phyloP scores from a whole-genome alignment of 2,888 invertebrate species.

The Isoperla grammatica region DNA sequence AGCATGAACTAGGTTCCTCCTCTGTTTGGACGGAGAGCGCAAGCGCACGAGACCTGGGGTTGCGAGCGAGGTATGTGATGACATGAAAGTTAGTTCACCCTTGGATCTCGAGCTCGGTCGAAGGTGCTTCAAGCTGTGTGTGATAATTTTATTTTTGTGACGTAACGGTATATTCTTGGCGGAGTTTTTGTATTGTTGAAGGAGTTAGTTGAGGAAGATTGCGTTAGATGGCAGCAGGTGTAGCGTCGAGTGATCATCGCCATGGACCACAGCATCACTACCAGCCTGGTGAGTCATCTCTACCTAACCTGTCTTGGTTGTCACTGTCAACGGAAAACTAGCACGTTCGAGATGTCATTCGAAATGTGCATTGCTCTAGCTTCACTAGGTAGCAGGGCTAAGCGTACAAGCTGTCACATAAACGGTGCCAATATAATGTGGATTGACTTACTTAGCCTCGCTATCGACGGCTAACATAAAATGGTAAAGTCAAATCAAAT shows the following conservation, averaged over 20 bases:
- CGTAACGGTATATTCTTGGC: too few species aligned
- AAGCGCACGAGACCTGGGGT: not conserved
- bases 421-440: too few species aligned
- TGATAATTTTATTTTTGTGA: not conserved
- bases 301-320: not conserved
- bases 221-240: slow-evolving; percentile 26
- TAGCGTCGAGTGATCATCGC: slow-evolving; percentile 16
- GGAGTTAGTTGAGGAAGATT: slow-evolving; percentile 3
- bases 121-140: not conserved
- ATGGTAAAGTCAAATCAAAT: too few species aligned
- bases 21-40: not conserved
- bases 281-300: slow-evolving; percentile 17
- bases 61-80: not conserved
- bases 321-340: too few species aligned
- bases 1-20: not conserved
- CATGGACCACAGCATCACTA: slow-evolving; percentile 20
- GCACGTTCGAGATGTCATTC: too few species aligned
- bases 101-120: slow-evolving; percentile 3
- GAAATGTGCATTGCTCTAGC: too few species aligned
- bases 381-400: too few species aligned
- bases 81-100: slow-evolving; percentile 8
- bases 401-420: too few species aligned
- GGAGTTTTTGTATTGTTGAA: not conserved
- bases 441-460: too few species aligned
- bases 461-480: too few species aligned